Base-by-base conservation (phyloP, 1,140 invertebrate genomes). In the Neodiprion virginianus region DNA sequence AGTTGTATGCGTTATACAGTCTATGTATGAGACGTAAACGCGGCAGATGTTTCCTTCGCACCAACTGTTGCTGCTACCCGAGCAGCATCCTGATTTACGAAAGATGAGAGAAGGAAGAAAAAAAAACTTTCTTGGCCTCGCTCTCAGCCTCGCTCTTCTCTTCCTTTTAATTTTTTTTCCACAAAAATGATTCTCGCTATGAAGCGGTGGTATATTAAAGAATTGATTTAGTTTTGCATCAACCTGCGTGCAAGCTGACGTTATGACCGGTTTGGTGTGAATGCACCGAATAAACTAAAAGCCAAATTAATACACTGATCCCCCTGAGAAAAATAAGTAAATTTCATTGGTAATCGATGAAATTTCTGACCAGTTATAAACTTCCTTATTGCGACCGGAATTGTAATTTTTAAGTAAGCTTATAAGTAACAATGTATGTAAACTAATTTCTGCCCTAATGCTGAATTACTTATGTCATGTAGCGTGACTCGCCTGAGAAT, bases 1-100 rank as follows among this genome's bases (percentile, higher is more conserved):
- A 61, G 53, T 61, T 17, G 53, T 61, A 8, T 17, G 28, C 28
- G 28, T 40, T 40, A 40, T 40, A 40, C 28, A 73, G 53, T 68
- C 71, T 83, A 77, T 79, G 82, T 79, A 84, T 83, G 83, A 80
- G 82, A 76, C 67, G 48, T 78, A 75, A 40, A 84, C 76, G 28
- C 81, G 81, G 83, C 85, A 87, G 85, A 87, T 87, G 85, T 87
- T 86, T 85, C 80, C 78, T 83, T 77, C 79, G 81, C 79, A 81
- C 84, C 84, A 86, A 87, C 85, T 87, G 85, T 87, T 86, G 84
- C 79, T 77, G 78, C 71, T 50, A 48, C 67, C 73, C 76, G 74
- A 72, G 74, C 74, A 80, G 79, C 78, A 83, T 81, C 80, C 28
- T 82, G 81, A 84, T 85, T 84, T 84, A 78, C 78, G 75, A 71